Evolutionary conservation across 2,113 vertebrate genomes (phyloP).

Genomic region (Noctilio leporinus): DNA sequence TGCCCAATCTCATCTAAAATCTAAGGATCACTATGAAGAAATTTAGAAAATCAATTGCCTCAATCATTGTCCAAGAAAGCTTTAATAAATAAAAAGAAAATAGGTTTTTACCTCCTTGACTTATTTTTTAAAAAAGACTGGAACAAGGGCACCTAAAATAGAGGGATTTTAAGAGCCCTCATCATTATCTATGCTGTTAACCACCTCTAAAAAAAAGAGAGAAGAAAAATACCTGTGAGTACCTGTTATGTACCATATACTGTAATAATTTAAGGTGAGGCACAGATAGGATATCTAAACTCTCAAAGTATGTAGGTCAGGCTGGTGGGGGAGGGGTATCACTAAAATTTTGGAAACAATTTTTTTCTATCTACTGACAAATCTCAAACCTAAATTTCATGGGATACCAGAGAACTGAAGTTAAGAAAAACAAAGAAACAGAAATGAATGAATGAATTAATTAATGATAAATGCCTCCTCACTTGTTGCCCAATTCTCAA

Average conservation of each 20-base stretch:
- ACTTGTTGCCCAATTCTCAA: neutral
- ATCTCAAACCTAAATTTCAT: neutral
- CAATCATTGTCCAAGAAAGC: neutral
- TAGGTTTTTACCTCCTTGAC: neutral
- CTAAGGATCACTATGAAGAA: neutral
- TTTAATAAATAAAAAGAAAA: neutral
- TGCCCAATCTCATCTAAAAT: neutral
- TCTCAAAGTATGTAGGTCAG: neutral
- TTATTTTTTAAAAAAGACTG: neutral
- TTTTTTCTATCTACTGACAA: neutral
- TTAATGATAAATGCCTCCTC: too few species aligned
- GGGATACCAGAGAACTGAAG: neutral
- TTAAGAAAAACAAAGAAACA: neutral
- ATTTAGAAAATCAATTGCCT: neutral
- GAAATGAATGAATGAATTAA: too few species aligned
- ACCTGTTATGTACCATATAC: neutral
- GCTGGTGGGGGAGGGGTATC: neutral
- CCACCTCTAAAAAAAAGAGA: neutral
- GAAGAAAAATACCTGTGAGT: neutral
- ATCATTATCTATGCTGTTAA: neutral
- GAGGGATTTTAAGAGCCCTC: neutral
- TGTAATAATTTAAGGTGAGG: accelerated
- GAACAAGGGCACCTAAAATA: neutral
- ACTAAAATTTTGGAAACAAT: neutral
- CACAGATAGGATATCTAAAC: neutral